Evolutionary conservation across 2,888 invertebrate genomes (phyloP).

Genomic region (Pristionchus fissidentatus): DNA sequence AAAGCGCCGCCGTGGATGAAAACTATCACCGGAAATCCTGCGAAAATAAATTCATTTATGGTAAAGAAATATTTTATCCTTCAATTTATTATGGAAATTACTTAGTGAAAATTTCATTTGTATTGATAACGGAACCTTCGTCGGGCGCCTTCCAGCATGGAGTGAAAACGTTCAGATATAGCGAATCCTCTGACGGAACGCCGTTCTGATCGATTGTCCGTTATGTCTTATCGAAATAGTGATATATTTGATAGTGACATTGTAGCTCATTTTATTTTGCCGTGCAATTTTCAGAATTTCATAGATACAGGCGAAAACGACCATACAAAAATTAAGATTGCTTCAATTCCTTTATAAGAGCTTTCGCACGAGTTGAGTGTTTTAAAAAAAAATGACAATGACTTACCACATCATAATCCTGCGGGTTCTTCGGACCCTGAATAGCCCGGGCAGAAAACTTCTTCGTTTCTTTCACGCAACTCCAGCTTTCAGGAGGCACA

Average conservation of each 20-base stretch:
- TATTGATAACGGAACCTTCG: background rate
- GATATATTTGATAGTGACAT: too few relatives aligned
- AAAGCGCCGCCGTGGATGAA: constrained; percentile 61
- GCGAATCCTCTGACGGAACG: constrained; percentile 55
- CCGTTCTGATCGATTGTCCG: background rate
- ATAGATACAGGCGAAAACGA: too few relatives aligned
- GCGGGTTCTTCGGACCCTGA: constrained; percentile 1
- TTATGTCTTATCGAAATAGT: too few relatives aligned
- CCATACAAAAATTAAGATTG: too few relatives aligned
- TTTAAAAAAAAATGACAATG: too few relatives aligned
- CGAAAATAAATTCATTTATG: background rate
- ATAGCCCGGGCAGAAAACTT: constrained; percentile 1
- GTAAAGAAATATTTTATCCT: too few relatives aligned
- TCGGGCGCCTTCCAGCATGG: constrained; percentile 55
- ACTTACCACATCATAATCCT: constrained; percentile 38
- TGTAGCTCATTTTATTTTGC: too few relatives aligned
- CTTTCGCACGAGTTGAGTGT: too few relatives aligned
- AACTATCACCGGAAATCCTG: constrained; percentile 51
- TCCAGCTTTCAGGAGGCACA: background rate
- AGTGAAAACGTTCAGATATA: constrained; percentile 62
- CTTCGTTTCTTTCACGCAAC: background rate
- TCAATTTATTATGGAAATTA: too few relatives aligned
- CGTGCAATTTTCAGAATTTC: too few relatives aligned
- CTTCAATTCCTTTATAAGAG: too few relatives aligned
- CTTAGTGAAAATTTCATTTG: background rate